Evolutionary conservation across 2,113 vertebrate species (phyloP), one percentile per base, ranked within the genome.

Genomic region (Glareola pratincola): DNA sequence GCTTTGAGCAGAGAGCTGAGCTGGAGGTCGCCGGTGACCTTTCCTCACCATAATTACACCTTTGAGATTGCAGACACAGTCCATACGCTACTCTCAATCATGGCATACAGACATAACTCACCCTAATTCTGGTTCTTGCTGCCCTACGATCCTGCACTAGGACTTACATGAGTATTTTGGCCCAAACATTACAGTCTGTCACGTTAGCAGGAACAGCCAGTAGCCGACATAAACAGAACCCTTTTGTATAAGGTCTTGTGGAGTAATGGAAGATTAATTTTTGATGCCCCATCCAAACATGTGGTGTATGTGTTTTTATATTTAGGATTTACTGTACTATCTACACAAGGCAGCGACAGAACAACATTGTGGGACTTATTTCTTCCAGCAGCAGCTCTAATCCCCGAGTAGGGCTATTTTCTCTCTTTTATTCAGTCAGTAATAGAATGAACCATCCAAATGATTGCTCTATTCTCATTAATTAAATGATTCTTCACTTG

Each of bases 401-500:
- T 92, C 74, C 60, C 51, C 36, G 37, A 84, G 62, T 39, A 63
- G 36, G 93, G 47, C 32, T 89, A 74, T 94, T 95, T 94, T 94
- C 56, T 85, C 30, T 76, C 36, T 71, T 86, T 85, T 95, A 88
- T 90, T 96, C 74, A 67, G 56, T 34, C 73, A 66, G 77, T 69
- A 92, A 80, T 51, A 93, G 81, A 96, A 91, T 0, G 50, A 96
- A 72, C 81, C 50, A 88, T 96, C 57, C 67, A 87, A 91, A 92
- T 83, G 84, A 96, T 78, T 94, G 75, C 76, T 94, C 62, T 80
- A 13, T 88, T 94, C 91, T 97, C 91, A 93, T 96, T 96, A 97
- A 96, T 96, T 96, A 97, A 95, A 96, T 91, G 90, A 92, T 94
- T 90, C 91, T 92, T 91, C 66, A 89, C 93, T 97, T 97, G 95